These are phyloP conservation scores for Drosophila virilis DNA, from an alignment of 1,140 invertebrate species.

Conservation along the genomic window DNA sequence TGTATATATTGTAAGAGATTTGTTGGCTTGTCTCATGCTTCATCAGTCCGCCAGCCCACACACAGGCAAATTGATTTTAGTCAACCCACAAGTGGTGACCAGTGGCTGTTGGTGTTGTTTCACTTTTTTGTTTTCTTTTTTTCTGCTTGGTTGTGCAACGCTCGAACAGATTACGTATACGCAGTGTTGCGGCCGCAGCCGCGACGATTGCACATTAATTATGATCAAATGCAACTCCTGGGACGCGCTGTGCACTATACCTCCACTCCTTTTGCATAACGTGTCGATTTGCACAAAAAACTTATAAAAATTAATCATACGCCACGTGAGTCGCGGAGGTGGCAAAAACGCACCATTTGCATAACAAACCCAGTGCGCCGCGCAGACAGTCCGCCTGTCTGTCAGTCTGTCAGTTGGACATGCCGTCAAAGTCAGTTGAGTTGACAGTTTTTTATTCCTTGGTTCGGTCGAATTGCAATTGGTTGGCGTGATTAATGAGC, in stretches of 20 bases:
- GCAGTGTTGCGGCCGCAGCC: conserved; percentile 17
- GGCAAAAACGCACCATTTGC: conserved; percentile 42
- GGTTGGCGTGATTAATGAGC: conserved; percentile 68
- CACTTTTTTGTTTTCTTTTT: not conserved
- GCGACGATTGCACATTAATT: conserved; percentile 57
- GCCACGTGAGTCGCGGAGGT: conserved; percentile 56
- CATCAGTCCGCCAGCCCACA: not conserved
- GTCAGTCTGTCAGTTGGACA: conserved; percentile 13
- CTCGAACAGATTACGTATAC: conserved; percentile 42
- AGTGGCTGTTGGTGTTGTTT: not conserved
- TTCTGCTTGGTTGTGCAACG: conserved; percentile 23
- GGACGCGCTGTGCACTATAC: conserved; percentile 26
- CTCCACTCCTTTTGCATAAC: conserved; percentile 43
- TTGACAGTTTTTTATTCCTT: conserved; percentile 25
- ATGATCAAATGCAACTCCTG: conserved; percentile 41
- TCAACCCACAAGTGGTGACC: conserved; percentile 8
- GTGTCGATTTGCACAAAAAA: conserved; percentile 43
- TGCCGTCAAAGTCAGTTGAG: conserved; percentile 1
- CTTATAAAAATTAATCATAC: conserved; percentile 67
- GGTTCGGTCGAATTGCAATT: conserved; percentile 37
- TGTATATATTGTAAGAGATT: not conserved
- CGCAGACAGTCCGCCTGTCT: not conserved
- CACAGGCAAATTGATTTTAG: not conserved
- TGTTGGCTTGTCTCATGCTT: not conserved
- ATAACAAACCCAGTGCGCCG: conserved; percentile 25